A percentile compares a stretch with the other conserved stretches of the same genome.
phyloP scores from a whole-genome alignment of 2,797 vertebrate genomes.

The Basileuterus tristriatus region DNA sequence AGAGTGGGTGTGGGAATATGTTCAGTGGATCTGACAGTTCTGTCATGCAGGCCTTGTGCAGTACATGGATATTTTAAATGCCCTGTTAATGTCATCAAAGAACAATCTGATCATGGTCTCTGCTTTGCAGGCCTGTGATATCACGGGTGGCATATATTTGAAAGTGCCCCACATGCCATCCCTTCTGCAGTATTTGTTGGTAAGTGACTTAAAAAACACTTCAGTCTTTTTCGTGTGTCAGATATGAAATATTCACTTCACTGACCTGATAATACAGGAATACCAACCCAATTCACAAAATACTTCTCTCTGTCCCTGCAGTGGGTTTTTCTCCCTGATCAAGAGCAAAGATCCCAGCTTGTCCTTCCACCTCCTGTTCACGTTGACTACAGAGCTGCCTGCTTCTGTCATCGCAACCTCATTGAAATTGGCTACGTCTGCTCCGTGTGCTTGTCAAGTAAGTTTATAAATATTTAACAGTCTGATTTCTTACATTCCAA shows the following conservation, averaged over 20 bases:
- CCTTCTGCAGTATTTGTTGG: conserved; percentile 92
- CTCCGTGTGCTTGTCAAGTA: conserved; percentile 98
- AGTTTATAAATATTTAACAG: conserved; percentile 45
- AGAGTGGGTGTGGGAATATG: not conserved
- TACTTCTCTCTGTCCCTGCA: conserved; percentile 25
- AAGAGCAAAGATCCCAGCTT: conserved; percentile 90
- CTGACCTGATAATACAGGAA: not conserved
- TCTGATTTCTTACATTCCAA: not conserved
- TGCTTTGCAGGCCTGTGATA: conserved; percentile 91
- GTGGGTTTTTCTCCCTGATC: conserved; percentile 97
- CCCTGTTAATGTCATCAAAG: not conserved
- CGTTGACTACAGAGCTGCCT: conserved; percentile 95
- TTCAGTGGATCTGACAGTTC: not conserved
- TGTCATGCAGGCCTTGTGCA: not conserved
- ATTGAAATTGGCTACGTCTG: conserved; percentile 98
- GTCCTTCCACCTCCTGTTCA: conserved; percentile 90
- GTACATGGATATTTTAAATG: not conserved
- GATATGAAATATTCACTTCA: not conserved
- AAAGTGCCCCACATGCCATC: conserved; percentile 91
- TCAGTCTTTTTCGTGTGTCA: not conserved
- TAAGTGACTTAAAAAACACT: conserved; percentile 59
- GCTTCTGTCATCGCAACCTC: conserved; percentile 96
- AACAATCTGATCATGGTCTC: not conserved
- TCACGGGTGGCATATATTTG: conserved; percentile 94
- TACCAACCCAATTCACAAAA: not conserved